Evolutionary conservation across 37 sponge, comb jelly and placozoan genomes (phyloP).

Genomic region (Aphrocallistes beatrix): DNA sequence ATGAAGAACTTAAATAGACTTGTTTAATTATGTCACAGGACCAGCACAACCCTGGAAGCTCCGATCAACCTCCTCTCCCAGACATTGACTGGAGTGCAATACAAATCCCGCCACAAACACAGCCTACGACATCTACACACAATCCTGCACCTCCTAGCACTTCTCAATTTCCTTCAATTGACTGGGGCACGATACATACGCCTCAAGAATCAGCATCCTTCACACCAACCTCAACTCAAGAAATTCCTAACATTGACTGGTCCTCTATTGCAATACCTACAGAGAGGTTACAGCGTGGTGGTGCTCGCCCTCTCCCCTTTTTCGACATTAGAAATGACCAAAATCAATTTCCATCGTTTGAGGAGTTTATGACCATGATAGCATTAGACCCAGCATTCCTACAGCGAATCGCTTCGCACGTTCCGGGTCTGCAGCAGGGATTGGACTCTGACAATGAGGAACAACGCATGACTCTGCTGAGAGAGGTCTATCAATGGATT

Average conservation of each 20-base stretch:
- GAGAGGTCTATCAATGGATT: constrained; percentile 29
- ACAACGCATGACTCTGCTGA: constrained; percentile 28
- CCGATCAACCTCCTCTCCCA: not conserved
- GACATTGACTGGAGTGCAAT: not conserved
- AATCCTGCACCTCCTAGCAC: not conserved
- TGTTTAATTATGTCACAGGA: not conserved
- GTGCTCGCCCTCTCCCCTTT: not conserved
- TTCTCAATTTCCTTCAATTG: constrained; percentile 24
- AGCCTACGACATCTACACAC: not conserved
- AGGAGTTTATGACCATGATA: not conserved
- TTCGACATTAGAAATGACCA: not conserved
- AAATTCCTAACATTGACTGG: not conserved
- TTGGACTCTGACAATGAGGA: not conserved
- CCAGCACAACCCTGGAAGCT: not conserved
- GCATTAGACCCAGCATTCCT: not conserved
- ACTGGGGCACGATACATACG: constrained; percentile 29
- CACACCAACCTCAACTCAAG: not conserved
- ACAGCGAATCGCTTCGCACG: not conserved
- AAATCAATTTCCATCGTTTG: not conserved
- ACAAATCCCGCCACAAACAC: not conserved
- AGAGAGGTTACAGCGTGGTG: not conserved
- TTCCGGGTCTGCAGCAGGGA: not conserved
- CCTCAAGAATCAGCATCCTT: not conserved
- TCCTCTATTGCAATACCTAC: not conserved
- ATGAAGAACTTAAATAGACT: too few relatives aligned